Conservation (phyloP, 1,140 invertebrate species). For the Lordiphosa collinella region DNA sequence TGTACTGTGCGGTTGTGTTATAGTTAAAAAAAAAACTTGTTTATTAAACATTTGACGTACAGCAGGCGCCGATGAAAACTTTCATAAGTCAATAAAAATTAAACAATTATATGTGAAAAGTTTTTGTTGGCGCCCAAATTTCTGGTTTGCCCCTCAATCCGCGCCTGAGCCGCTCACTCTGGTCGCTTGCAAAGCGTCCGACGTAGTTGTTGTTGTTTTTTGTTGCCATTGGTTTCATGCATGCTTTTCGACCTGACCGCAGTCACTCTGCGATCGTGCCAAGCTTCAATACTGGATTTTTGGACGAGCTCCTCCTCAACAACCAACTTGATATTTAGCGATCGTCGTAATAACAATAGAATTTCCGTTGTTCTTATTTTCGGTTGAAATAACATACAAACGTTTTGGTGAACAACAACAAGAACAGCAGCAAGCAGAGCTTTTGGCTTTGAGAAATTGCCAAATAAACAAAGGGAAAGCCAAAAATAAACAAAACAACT, state of each 20-base stretch:
- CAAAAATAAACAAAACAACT: background rate
- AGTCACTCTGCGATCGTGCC: slow-evolving; percentile 64
- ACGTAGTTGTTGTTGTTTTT: slow-evolving; percentile 18
- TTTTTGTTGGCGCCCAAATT: background rate
- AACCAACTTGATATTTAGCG: background rate
- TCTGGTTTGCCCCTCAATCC: background rate
- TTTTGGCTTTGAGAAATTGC: slow-evolving; percentile 20
- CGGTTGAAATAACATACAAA: too few species aligned
- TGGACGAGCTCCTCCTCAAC: slow-evolving; percentile 13
- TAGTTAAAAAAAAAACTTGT: too few species aligned
- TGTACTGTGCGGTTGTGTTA: too few species aligned
- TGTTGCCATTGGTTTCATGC: slow-evolving; percentile 41
- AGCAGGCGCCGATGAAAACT: too few species aligned
- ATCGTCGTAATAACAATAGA: too few species aligned
- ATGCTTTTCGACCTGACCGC: slow-evolving; percentile 43
- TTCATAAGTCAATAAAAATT: too few species aligned
- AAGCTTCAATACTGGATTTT: slow-evolving; percentile 48
- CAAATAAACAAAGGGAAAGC: background rate
- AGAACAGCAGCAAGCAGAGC: background rate
- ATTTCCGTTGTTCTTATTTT: too few species aligned
- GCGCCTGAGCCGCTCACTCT: slow-evolving; percentile 1
- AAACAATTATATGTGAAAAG: background rate
- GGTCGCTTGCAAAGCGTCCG: slow-evolving; percentile 3
- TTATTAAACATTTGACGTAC: too few species aligned
- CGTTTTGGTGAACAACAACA: too few species aligned